A percentile compares a stretch with the other conserved stretches of the same genome.
Conservation (phyloP, 2,113 vertebrate species). For the Salvelinus sp. region DNA sequence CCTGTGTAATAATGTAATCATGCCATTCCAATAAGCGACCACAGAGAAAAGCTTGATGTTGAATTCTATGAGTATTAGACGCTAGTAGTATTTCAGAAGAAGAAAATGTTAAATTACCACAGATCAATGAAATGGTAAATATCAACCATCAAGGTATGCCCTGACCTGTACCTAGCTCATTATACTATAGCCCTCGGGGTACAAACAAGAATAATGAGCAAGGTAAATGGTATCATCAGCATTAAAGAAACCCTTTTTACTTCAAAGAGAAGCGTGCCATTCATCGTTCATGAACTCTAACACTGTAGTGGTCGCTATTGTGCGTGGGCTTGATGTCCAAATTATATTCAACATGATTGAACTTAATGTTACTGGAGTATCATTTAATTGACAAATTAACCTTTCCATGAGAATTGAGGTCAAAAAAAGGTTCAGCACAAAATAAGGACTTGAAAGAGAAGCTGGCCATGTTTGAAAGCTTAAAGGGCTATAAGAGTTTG, state of each 20-base stretch:
- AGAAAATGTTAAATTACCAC: not conserved
- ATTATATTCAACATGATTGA: slow-evolving; percentile 25
- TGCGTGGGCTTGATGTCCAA: slow-evolving; percentile 31
- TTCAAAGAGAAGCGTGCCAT: slow-evolving; percentile 58
- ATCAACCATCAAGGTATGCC: slow-evolving; percentile 81
- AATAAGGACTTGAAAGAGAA: slow-evolving; percentile 21
- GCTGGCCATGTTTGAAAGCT: not conserved
- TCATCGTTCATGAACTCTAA: slow-evolving; percentile 46
- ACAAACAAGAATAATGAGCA: slow-evolving; percentile 54
- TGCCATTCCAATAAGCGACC: not conserved
- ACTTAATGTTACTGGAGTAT: slow-evolving; percentile 29
- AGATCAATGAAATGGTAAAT: slow-evolving; percentile 85
- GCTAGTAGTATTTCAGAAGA: too few species aligned
- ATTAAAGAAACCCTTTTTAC: slow-evolving; percentile 16
- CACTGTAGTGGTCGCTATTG: slow-evolving; percentile 25
- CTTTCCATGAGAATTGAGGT: slow-evolving; percentile 6
- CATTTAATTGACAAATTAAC: slow-evolving; percentile 22
- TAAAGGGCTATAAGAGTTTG: not conserved
- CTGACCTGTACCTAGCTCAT: slow-evolving; percentile 61
- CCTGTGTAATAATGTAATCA: not conserved
- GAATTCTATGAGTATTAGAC: not conserved
- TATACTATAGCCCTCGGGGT: slow-evolving; percentile 28
- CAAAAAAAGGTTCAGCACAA: slow-evolving; percentile 2
- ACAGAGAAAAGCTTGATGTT: not conserved
- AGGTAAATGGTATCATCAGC: slow-evolving; percentile 62